Evolutionary conservation across 35 echinoderm and acorn worm species (phyloP), one percentile per base, ranked within the genome.

Genomic region (Ptychodera flava): DNA sequence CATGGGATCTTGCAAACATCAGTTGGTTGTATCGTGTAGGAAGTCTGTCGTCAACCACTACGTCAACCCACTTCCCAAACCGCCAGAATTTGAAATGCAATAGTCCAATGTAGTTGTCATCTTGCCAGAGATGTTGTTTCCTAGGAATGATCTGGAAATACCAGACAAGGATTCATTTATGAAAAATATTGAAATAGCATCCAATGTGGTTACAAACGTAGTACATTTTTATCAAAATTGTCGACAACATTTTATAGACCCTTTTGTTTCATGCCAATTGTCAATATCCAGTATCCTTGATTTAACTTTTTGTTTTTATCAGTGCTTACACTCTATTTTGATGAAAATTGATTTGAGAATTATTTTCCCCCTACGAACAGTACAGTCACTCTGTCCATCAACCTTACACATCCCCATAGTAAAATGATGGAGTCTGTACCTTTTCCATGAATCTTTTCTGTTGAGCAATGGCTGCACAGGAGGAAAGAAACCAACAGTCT

Each of bases 401-500:
- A n/a, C n/a, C n/a, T n/a, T n/a, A n/a, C n/a, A n/a, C n/a, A n/a
- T n/a, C n/a, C n/a, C n/a, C n/a, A n/a, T 29, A 16, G 32, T 31
- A 15, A 81, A 33, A 16, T 16, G 31, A 31, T 15, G 32, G 33
- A 33, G 28, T 80, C 45, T 75, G 53, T 37, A 93, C 92, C 88
- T 77, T 93, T 32, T 79, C 78, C 33, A 93, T 89, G 6, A 90
- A 80, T 31, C 36, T 76, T 30, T 89, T 89, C 37, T 88, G 75
- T 75, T 81, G 80, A 0, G 92, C 92, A 16, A 93, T 77, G 0
- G 36, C 92, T 30, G 92, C 89, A 86, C 86, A 88, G 33, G 92
- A 16, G 6, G 92, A 83, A 31, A 93, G 85, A 86, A 93, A 93
- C 92, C 92, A 93, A 52, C 92, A 93, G 35, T 93, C 92, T 29